Evolutionary conservation across 2,797 vertebrate species (phyloP), one percentile per base, ranked within the genome.

Genomic region (Allobates femoralis): DNA sequence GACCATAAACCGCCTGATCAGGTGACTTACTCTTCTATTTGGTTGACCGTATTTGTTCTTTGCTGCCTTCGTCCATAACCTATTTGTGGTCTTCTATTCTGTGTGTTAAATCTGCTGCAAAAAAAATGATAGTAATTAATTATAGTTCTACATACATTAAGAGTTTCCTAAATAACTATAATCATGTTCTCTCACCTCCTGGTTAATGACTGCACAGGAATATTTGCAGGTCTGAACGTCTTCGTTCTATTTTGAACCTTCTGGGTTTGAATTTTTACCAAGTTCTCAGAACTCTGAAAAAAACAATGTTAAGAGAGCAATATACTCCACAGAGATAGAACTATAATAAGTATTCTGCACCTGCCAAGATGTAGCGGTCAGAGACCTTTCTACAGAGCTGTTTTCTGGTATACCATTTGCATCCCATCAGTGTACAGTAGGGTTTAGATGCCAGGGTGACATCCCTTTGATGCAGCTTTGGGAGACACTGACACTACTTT

Each of bases 1-100:
- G 26, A 16, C 16, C 32, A 67, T 19, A 0, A 21, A 37, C 19
- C 0, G 18, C 41, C 37, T 23, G 67, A 26, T n/a, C 23, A 50
- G 23, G 1, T 15, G 66, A 91, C 92, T 89, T 86, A 96, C 95
- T 90, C 88, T 86, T 92, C 90, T 90, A 88, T 91, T 92, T 60
- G 91, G 18, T 14, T 90, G 58, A 60, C 26, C 83, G 88, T 88
- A 85, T 89, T 90, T 84, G 91, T 89, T 32, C 83, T 78, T 28
- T 85, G 91, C 73, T 89, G 89, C 53, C 81, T 34, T n/a, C 66
- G 73, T 53, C 89, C 91, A 89, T 91, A 90, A 83, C 89, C 87
- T 88, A 91, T 91, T 2, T 71, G 88, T 62, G 90, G 88, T 84
- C 90, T 89, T 75, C 90, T 92, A 83, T 91, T 91, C 34, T 91